These are phyloP conservation scores for Coboldia fuscipes DNA, from an alignment of 1,140 invertebrate genomes.

Conservation along the genomic window DNA sequence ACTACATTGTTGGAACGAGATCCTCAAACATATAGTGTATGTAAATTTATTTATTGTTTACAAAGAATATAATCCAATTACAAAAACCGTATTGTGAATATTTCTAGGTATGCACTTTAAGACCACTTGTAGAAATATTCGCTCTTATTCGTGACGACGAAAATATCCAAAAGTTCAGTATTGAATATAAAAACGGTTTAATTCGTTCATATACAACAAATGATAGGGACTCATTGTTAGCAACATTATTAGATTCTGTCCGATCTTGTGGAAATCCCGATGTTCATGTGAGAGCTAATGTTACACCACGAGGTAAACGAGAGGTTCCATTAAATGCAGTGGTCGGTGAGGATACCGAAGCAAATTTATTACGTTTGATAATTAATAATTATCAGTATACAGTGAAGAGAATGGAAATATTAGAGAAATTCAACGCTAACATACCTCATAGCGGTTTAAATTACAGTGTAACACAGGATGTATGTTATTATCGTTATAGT, in stretches of 20 bases:
- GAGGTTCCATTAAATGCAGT: slow-evolving; percentile 69
- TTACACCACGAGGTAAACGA: slow-evolving; percentile 62
- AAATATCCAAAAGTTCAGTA: slow-evolving; percentile 82
- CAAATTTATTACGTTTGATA: slow-evolving; percentile 27
- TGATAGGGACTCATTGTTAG: slow-evolving; percentile 77
- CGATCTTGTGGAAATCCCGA: slow-evolving; percentile 90
- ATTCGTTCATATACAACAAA: slow-evolving; percentile 65
- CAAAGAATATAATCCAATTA: too few species aligned
- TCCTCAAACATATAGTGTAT: slow-evolving; percentile 83
- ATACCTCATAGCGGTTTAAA: slow-evolving; percentile 92
- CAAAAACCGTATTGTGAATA: background rate
- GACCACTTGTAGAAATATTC: slow-evolving; percentile 77
- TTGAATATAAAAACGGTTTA: slow-evolving; percentile 88
- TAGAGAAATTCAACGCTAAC: slow-evolving; percentile 91
- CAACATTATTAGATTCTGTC: slow-evolving; percentile 88
- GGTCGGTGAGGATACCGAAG: slow-evolving; percentile 92
- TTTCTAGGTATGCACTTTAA: slow-evolving; percentile 38
- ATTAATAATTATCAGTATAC: slow-evolving; percentile 20
- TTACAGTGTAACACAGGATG: slow-evolving; percentile 89
- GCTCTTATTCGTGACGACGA: slow-evolving; percentile 72
- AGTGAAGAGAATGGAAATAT: slow-evolving; percentile 36
- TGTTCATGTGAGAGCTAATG: slow-evolving; percentile 82
- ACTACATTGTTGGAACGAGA: slow-evolving; percentile 90
- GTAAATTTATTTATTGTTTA: too few species aligned
- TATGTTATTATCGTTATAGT: slow-evolving; percentile 26